These are phyloP conservation scores for Cantharis rustica DNA, from an alignment of 2,888 invertebrate species.

Conservation along the genomic window DNA sequence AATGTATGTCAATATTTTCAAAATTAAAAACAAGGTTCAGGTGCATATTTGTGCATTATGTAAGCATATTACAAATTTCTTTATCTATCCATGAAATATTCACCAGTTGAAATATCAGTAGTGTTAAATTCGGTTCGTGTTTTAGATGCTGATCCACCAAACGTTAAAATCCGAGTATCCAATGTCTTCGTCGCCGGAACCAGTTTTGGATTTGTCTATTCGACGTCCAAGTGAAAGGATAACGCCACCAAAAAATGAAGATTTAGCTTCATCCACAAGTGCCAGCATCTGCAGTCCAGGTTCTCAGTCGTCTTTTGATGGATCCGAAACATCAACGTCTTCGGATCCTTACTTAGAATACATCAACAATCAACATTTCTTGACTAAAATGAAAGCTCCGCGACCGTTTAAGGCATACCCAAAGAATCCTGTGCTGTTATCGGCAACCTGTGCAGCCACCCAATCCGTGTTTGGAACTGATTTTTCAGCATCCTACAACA, in stretches of 20 bases:
- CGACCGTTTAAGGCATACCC: constrained; percentile 76
- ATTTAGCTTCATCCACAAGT: constrained; percentile 35
- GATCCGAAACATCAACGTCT: constrained; percentile 38
- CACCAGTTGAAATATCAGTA: neutral
- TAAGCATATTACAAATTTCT: constrained; percentile 4
- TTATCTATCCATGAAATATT: neutral
- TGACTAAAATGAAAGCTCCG: constrained; percentile 54
- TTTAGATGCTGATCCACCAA: constrained; percentile 27
- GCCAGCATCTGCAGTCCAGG: constrained; percentile 37
- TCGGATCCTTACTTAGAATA: constrained; percentile 21
- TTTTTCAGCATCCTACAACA: constrained; percentile 70
- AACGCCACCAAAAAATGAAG: constrained; percentile 24
- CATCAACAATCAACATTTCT: constrained; percentile 6
- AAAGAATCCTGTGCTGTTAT: constrained; percentile 67
- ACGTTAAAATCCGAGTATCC: neutral
- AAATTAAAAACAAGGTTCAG: constrained; percentile 2
- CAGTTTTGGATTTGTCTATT: constrained; percentile 44
- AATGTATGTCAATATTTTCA: neutral
- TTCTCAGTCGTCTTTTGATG: constrained; percentile 38
- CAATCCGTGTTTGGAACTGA: constrained; percentile 61
- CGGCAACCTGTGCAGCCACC: constrained; percentile 56
- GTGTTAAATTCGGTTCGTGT: constrained; percentile 4
- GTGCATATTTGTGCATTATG: neutral
- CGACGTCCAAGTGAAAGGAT: constrained; percentile 37
- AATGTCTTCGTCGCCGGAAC: neutral